Evolutionary conservation across 2,113 vertebrate genomes (phyloP).

Genomic region (Crotalus viridis): DNA sequence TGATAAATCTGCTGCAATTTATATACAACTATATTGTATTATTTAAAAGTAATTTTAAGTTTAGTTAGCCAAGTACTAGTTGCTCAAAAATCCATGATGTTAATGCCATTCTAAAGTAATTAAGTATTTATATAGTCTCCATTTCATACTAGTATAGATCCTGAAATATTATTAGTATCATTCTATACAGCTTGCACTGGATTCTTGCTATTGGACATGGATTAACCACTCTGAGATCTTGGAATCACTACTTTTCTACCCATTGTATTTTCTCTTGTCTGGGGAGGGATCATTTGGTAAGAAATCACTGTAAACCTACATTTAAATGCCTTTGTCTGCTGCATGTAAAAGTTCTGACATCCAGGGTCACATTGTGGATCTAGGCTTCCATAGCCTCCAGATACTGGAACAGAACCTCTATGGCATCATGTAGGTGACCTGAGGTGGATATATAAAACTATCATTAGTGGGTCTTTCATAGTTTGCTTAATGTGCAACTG

Average conservation of each 20-base stretch:
- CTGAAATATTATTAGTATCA: background rate
- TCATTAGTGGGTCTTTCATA: background rate
- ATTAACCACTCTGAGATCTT: conserved; percentile 98
- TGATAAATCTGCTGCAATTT: background rate
- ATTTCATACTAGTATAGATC: background rate
- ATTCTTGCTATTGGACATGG: conserved; percentile 98
- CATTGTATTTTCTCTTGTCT: conserved; percentile 91
- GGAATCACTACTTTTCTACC: conserved; percentile 93
- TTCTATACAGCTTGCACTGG: conserved; percentile 82
- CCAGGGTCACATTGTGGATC: background rate
- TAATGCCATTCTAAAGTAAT: background rate
- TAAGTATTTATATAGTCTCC: background rate
- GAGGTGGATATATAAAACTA: background rate
- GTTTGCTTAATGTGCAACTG: background rate
- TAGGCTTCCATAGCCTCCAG: background rate
- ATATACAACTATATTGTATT: background rate
- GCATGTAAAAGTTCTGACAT: background rate
- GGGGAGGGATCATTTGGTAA: conserved; percentile 96
- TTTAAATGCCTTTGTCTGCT: background rate
- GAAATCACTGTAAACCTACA: conserved; percentile 29
- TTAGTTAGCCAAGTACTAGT: background rate
- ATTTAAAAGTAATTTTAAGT: background rate
- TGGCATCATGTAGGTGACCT: background rate
- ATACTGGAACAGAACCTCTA: background rate
- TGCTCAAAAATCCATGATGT: background rate